These are phyloP conservation scores for Sinocyclocheilus rhinocerous DNA, from an alignment of 2,113 vertebrate genomes.

Conservation along the genomic window DNA sequence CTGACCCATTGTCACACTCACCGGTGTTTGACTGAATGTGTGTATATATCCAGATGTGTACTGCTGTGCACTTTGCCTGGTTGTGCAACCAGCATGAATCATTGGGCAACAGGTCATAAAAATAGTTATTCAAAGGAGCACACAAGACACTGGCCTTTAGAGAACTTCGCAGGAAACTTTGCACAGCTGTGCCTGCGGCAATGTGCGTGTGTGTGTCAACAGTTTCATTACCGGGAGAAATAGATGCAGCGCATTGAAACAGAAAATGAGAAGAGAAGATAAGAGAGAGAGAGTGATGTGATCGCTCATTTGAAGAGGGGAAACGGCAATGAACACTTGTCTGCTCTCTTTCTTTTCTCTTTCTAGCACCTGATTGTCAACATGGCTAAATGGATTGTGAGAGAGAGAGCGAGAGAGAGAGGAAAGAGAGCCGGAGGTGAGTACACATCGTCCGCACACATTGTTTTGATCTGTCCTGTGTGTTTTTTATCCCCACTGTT, in stretches of 20 bases:
- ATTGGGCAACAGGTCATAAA: conserved; percentile 50
- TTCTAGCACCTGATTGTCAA: conserved; percentile 23
- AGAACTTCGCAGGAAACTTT: conserved; percentile 25
- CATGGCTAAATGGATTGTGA: neutral
- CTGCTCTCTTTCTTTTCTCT: conserved; percentile 22
- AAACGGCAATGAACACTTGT: conserved; percentile 35
- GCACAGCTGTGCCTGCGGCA: conserved; percentile 20
- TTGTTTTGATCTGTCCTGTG: neutral
- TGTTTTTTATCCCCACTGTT: neutral
- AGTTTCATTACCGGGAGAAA: conserved; percentile 65
- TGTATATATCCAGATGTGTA: conserved; percentile 38
- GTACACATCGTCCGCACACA: conserved; percentile 19
- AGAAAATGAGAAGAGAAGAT: conserved; percentile 32
- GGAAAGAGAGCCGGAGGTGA: conserved; percentile 29
- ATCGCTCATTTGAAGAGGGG: conserved; percentile 36
- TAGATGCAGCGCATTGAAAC: conserved; percentile 35
- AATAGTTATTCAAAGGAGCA: conserved; percentile 18
- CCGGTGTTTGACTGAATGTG: neutral
- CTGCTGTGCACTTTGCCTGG: conserved; percentile 41
- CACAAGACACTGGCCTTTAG: conserved; percentile 40
- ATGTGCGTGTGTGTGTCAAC: conserved; percentile 33
- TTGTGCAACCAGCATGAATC: conserved; percentile 56
- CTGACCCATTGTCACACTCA: neutral
- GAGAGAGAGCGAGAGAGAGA: conserved; percentile 23
- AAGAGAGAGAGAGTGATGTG: conserved; percentile 21